These are phyloP conservation scores for Fistularia commersonii DNA, from an alignment of 2,797 vertebrate genomes.

Conservation along the genomic window DNA sequence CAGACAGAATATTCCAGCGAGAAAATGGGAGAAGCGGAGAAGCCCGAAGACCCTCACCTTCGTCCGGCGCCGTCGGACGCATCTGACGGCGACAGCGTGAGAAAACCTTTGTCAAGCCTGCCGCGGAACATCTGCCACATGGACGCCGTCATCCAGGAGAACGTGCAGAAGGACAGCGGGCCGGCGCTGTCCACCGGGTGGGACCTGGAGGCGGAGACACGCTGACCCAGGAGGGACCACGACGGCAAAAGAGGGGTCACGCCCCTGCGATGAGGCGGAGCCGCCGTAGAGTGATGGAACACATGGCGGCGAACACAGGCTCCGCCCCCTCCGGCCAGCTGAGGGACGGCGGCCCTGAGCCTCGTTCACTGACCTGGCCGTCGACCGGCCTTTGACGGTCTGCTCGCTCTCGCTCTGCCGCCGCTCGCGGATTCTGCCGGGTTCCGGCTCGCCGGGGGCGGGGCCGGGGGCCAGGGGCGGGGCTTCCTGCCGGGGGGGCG, in stretches of 20 bases:
- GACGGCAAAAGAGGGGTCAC: too few relatives aligned
- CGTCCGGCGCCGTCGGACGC: conserved; percentile 60
- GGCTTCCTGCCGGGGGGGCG: neutral
- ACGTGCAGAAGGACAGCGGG: conserved; percentile 74
- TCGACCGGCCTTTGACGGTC: conserved; percentile 62
- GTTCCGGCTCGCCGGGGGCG: conserved; percentile 1
- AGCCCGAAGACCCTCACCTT: conserved; percentile 55
- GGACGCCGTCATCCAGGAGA: conserved; percentile 76
- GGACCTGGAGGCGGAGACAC: conserved; percentile 40
- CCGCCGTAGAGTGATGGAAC: too few relatives aligned
- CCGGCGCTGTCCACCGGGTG: conserved; percentile 76
- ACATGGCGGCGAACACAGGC: too few relatives aligned
- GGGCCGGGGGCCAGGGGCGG: conserved; percentile 9
- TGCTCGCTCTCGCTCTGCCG: conserved; percentile 61
- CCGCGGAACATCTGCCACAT: conserved; percentile 72
- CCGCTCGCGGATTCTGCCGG: conserved; percentile 46
- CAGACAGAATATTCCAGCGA: too few relatives aligned
- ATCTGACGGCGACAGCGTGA: conserved; percentile 70
- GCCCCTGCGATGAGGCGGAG: too few relatives aligned
- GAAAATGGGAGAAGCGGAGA: neutral
- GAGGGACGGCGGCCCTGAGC: too few relatives aligned
- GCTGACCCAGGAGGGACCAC: too few relatives aligned
- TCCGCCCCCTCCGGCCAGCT: too few relatives aligned
- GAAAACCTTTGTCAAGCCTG: conserved; percentile 51
- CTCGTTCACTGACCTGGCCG: conserved; percentile 52